Base-by-base conservation (phyloP, 2,888 invertebrate genomes). In the Griposia aprilina region DNA sequence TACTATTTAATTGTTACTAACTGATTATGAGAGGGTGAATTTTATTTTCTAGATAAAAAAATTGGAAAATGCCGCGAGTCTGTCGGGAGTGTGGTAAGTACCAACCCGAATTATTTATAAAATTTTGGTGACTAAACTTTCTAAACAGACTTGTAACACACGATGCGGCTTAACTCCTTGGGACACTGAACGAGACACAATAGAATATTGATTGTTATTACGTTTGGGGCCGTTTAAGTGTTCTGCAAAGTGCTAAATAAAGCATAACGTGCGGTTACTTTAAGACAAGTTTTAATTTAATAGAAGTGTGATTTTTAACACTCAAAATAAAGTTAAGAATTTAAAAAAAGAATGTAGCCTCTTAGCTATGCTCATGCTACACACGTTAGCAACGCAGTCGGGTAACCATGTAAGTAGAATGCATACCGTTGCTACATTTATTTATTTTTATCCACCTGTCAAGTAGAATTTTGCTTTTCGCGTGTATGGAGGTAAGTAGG, bases 1-100 rank as follows among this genome's bases (percentile, higher is more conserved):
- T 63, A 74, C 60, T 68, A 63, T 69, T 59, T 75, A 17, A 52
- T 68, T 76, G 13, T 65, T 62, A 71, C 36, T 52, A 85, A 65
- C 63, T 78, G 74, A 85, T 59, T 74, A 71, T 80, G 79, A 76
- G 82, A 87, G 63, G 23, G 86, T 65, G 65, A 74, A 73, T 74
- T 83, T 85, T 87, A 77, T 83, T 83, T 83, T 83, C 26, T 83
- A 83, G 83, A 84, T 83, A 36, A 65, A 78, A 69, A 73, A 68
- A 69, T 65, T 72, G 63, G 52, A 84, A 83, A 77, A 84, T 83
- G 83, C 63, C 83, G 63, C 60, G 76, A 1, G 15, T 41, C 59
- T 70, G 78, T 52, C 68, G 60, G 11, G 71, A 65, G 1, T 74
- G 81, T 48, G 76, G 83, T 83, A 81, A 73, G 66, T 83, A 69